These are phyloP conservation scores for Ichneumon xanthorius DNA, from an alignment of 2,888 invertebrate genomes.

Conservation along the genomic window DNA sequence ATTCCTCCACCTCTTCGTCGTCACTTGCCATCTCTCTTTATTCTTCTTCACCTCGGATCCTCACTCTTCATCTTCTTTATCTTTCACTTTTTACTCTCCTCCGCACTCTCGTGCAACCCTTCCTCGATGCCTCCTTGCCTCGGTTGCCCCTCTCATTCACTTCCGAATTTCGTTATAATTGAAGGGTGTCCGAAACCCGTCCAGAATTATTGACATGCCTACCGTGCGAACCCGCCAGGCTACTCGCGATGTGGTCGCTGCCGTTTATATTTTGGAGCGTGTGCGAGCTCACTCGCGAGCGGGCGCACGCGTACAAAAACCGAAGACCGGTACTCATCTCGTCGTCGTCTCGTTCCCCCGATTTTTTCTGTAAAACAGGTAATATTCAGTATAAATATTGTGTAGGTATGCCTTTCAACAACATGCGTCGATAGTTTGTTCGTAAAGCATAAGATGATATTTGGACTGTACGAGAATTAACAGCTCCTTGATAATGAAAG, in stretches of 20 bases:
- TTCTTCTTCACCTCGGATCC: conserved; percentile 37
- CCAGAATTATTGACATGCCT: conserved; percentile 71
- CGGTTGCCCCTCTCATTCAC: conserved; percentile 67
- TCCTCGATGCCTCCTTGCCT: conserved; percentile 26
- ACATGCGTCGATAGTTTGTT: neutral
- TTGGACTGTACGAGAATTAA: neutral
- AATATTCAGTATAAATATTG: neutral
- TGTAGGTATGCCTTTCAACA: neutral
- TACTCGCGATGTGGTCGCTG: conserved; percentile 32
- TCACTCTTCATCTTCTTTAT: conserved; percentile 27
- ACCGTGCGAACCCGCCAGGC: conserved; percentile 64
- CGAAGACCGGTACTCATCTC: conserved; percentile 49
- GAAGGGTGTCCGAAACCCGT: conserved; percentile 71
- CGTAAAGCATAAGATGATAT: neutral
- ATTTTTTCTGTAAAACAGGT: conserved; percentile 24
- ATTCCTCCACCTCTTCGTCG: conserved; percentile 48
- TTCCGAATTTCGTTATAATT: conserved; percentile 78
- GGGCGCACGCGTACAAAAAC: conserved; percentile 4
- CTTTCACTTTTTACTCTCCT: conserved; percentile 44
- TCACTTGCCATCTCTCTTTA: conserved; percentile 45
- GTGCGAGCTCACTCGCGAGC: conserved; percentile 2
- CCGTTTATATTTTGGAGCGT: conserved; percentile 22
- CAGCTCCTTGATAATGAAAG: no score
- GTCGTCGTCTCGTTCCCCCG: conserved; percentile 35
- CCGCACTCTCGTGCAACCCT: conserved; percentile 49